Evolutionary conservation across 2,113 vertebrate genomes (phyloP).

Genomic region (Elephantulus edwardii): DNA sequence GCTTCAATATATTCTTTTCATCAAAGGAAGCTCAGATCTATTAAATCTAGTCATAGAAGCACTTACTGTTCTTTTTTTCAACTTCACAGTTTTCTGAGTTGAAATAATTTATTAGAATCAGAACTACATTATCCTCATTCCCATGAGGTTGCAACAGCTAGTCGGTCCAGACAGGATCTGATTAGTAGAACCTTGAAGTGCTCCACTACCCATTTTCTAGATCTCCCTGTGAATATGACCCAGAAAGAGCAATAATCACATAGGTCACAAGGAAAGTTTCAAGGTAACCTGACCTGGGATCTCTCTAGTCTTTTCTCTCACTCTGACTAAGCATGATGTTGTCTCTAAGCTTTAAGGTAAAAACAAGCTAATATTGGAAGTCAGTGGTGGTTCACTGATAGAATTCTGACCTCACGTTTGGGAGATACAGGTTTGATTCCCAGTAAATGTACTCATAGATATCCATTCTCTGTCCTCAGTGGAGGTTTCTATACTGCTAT

Average conservation of each 20-base stretch:
- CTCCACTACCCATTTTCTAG: not conserved
- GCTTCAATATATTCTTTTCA: constrained; percentile 45
- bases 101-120: constrained; percentile 31
- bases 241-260: not conserved
- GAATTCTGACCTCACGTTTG: not conserved
- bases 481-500: not conserved
- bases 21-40: constrained; percentile 27
- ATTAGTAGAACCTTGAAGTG: not conserved
- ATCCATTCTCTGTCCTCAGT: not conserved
- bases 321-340: not conserved
- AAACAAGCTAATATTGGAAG: not conserved
- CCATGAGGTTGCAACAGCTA: not conserved
- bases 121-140: not conserved
- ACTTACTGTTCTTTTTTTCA: not conserved
- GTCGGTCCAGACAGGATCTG: not conserved
- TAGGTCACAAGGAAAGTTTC: not conserved
- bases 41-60: constrained; percentile 30
- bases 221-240: not conserved
- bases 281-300: not conserved
- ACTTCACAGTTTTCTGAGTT: constrained; percentile 13
- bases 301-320: not conserved
- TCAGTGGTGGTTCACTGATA: not conserved
- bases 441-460: not conserved
- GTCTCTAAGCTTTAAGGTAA: not conserved
- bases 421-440: not conserved